phyloP scores from a whole-genome alignment of 1,140 invertebrate species.

The Papilio aristodemus region DNA sequence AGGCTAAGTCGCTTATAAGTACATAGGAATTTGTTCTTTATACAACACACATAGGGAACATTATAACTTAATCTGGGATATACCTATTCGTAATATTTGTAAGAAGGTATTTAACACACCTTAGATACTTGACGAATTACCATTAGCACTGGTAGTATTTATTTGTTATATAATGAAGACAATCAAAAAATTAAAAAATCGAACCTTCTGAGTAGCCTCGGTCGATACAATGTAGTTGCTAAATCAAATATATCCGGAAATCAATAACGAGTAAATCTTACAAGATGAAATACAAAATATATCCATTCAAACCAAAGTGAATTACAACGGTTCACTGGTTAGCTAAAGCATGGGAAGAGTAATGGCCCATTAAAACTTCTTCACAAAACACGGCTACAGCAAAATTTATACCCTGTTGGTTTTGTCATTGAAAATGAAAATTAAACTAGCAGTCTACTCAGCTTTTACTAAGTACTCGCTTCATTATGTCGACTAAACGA shows the following conservation, averaged over 20 bases:
- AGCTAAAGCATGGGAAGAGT: constrained; percentile 33
- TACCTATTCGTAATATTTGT: too few relatives aligned
- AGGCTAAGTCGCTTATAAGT: too few relatives aligned
- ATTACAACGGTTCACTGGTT: constrained; percentile 34
- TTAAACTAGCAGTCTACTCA: constrained; percentile 32
- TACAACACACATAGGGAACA: too few relatives aligned
- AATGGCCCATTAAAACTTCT: constrained; percentile 35
- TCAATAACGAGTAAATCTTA: constrained; percentile 21
- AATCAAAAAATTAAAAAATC: too few relatives aligned
- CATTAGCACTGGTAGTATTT: too few relatives aligned
- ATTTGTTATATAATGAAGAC: too few relatives aligned
- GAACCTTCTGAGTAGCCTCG: not conserved
- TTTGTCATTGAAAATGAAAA: constrained; percentile 34
- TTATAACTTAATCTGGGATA: too few relatives aligned
- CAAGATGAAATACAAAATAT: constrained; percentile 28
- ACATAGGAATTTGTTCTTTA: too few relatives aligned
- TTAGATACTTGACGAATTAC: too few relatives aligned
- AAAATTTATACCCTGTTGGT: constrained; percentile 34
- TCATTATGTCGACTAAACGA: constrained; percentile 28
- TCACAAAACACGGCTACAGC: constrained; percentile 35
- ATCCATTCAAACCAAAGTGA: constrained; percentile 25
- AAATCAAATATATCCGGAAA: constrained; percentile 17
- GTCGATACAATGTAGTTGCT: not conserved
- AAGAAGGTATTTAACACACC: too few relatives aligned
- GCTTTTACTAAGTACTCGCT: constrained; percentile 31